Evolutionary conservation across 2,797 vertebrate genomes (phyloP), one percentile per base, ranked within the genome.

Genomic region (Pseudochaenichthys georgianus): DNA sequence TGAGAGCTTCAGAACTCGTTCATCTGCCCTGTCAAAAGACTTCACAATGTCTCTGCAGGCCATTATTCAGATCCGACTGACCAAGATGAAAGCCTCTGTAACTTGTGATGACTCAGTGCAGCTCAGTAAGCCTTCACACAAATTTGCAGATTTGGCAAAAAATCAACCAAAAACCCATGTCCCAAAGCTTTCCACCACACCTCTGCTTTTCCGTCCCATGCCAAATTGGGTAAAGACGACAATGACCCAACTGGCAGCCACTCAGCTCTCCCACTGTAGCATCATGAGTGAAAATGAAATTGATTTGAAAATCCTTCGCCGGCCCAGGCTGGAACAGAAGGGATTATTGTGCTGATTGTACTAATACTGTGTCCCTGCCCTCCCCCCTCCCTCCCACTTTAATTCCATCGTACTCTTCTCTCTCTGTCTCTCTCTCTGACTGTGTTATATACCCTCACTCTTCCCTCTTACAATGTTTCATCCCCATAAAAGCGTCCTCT

Each of bases 321-420:
- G 80, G 86, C 82, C 84, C 77, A n/a, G 64, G 70, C 88, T 81
- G 86, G 89, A 92, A 85, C 86, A 88, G 87, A 94, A 73, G 89
- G 93, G 94, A 94, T 95, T 95, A 95, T 82, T 86, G 82, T 85
- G 87, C 88, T 90, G 92, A 91, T 92, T 93, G 89, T 90, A 90
- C 91, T 94, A 94, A 93, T 90, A 90, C 89, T 83, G 78, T 73
- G 88, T 83, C 88, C 88, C 80, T 57, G 73, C 77, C 82, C 68
- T 70, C 79, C 77, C 57, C 60, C 46, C 19, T 21, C 71, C 73
- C 59, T 72, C 76, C 78, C 77, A 74, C 69, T 75, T 70, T 70
- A 79, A 83, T 82, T 86, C 62, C 80, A 83, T 84, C 70, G 55
- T 58, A 19, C 54, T 45, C 55, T 53, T 61, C 42, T 74, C 50